These are phyloP conservation scores for Andrena haemorrhoa DNA, from an alignment of 2,888 invertebrate genomes.

Conservation along the genomic window DNA sequence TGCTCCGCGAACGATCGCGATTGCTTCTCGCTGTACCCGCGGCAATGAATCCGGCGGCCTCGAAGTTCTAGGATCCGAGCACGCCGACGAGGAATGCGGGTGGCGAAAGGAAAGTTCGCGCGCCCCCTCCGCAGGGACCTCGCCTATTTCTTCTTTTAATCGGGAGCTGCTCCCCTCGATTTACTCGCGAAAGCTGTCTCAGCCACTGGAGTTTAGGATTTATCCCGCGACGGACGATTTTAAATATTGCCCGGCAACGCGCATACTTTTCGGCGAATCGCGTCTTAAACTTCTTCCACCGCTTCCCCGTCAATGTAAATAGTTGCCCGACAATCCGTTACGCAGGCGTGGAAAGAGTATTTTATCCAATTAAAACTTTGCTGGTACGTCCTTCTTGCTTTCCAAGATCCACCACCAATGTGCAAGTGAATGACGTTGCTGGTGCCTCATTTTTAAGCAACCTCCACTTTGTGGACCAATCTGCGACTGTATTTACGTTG, in stretches of 20 bases:
- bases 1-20: background rate
- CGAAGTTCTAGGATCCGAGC: background rate
- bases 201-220: background rate
- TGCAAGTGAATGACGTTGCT: too few species aligned
- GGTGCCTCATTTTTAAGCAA: too few species aligned
- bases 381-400: too few species aligned
- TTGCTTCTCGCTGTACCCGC: background rate
- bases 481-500: too few species aligned
- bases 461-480: too few species aligned
- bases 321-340: background rate
- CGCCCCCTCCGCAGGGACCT: background rate
- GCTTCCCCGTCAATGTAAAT: background rate
- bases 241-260: slow-evolving; percentile 26
- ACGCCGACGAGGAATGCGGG: slow-evolving; percentile 8
- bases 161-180: slow-evolving; percentile 2
- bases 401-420: too few species aligned
- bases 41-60: background rate
- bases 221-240: slow-evolving; percentile 14
- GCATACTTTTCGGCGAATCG: background rate
- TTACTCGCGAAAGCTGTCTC: background rate
- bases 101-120: background rate
- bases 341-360: background rate
- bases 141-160: slow-evolving; percentile 34
- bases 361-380: too few species aligned
- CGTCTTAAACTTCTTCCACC: background rate